Percentiles rank a stretch among this genome's conserved stretches.
phyloP scores from a whole-genome alignment of 2,888 invertebrate species.

The Synergus umbraculus region DNA sequence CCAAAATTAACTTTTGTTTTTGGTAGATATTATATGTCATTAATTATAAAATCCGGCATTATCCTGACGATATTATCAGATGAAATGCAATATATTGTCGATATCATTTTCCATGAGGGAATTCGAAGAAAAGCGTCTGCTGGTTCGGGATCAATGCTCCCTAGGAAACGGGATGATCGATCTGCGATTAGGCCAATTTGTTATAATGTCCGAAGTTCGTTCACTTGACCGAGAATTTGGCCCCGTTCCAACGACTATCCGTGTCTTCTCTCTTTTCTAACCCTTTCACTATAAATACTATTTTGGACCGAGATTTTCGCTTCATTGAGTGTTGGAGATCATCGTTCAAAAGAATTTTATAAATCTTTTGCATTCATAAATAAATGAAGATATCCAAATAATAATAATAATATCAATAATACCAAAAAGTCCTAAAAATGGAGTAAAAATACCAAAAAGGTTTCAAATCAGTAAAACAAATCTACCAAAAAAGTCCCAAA shows the following conservation, averaged over 20 bases:
- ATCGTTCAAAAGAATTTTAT: constrained; percentile 37
- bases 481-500: too few relatives aligned
- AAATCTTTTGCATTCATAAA: not conserved
- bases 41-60: not conserved
- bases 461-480: too few relatives aligned
- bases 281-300: constrained; percentile 51
- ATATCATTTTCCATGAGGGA: not conserved
- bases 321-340: constrained; percentile 42
- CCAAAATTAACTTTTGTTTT: too few relatives aligned
- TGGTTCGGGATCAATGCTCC: constrained; percentile 3
- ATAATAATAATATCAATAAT: too few relatives aligned
- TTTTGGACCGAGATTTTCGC: constrained; percentile 50
- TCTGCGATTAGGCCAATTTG: constrained; percentile 33
- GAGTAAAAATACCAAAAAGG: too few relatives aligned
- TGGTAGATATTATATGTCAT: too few relatives aligned
- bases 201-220: constrained; percentile 32
- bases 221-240: constrained; percentile 33
- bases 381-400: too few relatives aligned
- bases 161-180: constrained; percentile 17
- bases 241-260: constrained; percentile 17
- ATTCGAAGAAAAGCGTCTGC: not conserved
- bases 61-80: not conserved
- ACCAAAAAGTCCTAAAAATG: too few relatives aligned
- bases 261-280: constrained; percentile 34
- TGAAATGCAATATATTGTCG: not conserved